Percentiles rank a stretch among this genome's conserved stretches.
These are phyloP conservation scores for Dichetophora obliterata DNA, from an alignment of 2,888 invertebrate species.

Conservation along the genomic window DNA sequence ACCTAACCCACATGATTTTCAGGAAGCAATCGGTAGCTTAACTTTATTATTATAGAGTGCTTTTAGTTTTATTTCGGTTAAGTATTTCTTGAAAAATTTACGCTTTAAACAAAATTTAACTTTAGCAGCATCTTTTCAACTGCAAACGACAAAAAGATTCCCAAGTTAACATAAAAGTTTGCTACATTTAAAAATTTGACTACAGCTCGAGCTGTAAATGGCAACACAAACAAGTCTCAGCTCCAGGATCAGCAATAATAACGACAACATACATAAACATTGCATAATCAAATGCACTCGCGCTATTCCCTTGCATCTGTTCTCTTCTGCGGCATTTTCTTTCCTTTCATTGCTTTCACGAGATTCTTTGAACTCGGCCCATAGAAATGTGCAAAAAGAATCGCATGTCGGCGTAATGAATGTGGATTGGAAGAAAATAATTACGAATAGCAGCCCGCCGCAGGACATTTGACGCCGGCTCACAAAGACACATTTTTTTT, in stretches of 20 bases:
- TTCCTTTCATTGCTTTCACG: background rate
- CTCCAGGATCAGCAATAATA: background rate
- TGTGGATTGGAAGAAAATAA: background rate
- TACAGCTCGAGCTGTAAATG: no score
- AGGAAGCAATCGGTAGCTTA: no score
- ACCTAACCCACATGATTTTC: no score
- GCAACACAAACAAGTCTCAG: background rate
- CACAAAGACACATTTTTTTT: background rate
- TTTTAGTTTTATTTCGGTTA: no score
- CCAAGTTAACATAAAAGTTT: no score
- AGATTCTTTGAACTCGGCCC: background rate
- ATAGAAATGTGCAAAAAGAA: background rate
- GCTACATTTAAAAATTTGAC: no score
- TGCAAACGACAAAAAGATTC: no score
- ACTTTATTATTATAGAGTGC: no score
- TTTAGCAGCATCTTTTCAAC: no score
- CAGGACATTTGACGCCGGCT: conserved; percentile 36
- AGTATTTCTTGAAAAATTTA: no score
- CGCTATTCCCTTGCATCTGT: no score
- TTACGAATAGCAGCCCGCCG: conserved; percentile 28
- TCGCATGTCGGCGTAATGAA: background rate
- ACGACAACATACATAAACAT: conserved; percentile 16
- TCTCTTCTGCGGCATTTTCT: background rate
- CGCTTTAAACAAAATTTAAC: no score
- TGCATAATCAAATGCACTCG: conserved; percentile 22